These are phyloP conservation scores for Octopus sinensis DNA, from an alignment of 1,140 invertebrate species.

Conservation along the genomic window DNA sequence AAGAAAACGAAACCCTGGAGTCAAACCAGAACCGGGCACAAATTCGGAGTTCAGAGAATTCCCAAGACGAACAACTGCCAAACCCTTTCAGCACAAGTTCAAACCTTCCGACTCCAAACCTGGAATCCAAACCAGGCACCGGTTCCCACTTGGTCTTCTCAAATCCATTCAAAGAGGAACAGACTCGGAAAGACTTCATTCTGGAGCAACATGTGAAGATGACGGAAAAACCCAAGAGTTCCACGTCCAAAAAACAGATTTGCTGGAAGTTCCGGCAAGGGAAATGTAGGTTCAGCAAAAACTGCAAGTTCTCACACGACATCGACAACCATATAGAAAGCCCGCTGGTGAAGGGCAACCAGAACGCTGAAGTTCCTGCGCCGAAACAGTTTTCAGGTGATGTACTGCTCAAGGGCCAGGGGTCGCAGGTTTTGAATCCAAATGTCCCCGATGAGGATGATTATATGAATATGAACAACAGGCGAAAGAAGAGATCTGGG, in stretches of 20 bases:
- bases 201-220: slow-evolving; percentile 92
- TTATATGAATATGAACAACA: slow-evolving; percentile 33
- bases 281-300: slow-evolving; percentile 83
- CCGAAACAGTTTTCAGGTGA: not conserved
- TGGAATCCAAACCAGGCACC: slow-evolving; percentile 5
- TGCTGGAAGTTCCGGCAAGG: slow-evolving; percentile 93
- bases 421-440: slow-evolving; percentile 12
- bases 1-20: not conserved
- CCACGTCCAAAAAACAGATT: slow-evolving; percentile 80
- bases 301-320: slow-evolving; percentile 89
- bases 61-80: slow-evolving; percentile 16
- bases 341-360: not conserved
- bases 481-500: slow-evolving; percentile 75
- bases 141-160: slow-evolving; percentile 72
- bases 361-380: not conserved
- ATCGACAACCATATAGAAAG: slow-evolving; percentile 63
- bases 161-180: slow-evolving; percentile 87
- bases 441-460: slow-evolving; percentile 43
- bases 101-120: slow-evolving; percentile 28
- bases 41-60: not conserved
- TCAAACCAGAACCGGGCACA: not conserved
- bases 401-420: not conserved
- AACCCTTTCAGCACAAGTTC: slow-evolving; percentile 33
- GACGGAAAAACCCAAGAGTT: slow-evolving; percentile 68
- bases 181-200: slow-evolving; percentile 79